Evolutionary conservation across 2,888 invertebrate genomes (phyloP).

Genomic region (Eupithecia subfuscata): DNA sequence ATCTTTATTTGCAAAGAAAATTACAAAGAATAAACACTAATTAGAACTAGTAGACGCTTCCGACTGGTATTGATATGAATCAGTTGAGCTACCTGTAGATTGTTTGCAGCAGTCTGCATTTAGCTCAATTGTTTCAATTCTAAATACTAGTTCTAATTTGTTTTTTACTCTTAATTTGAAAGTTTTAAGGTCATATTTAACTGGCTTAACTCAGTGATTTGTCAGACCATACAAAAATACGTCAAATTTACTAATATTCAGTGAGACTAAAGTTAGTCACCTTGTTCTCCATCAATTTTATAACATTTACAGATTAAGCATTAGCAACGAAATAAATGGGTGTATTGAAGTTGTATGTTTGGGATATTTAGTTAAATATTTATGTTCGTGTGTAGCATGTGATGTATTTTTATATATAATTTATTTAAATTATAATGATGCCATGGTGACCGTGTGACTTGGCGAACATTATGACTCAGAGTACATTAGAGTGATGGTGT

Average conservation of each 20-base stretch:
- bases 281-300: not conserved
- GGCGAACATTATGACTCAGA: not conserved
- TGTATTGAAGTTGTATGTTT: slow-evolving; percentile 6
- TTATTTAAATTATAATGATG: not conserved
- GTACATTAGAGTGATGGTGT: not conserved
- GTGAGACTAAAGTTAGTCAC: not conserved
- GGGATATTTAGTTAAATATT: slow-evolving; percentile 1
- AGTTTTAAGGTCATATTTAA: not conserved
- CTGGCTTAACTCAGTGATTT: too few relatives aligned
- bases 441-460: not conserved
- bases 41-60: too few relatives aligned
- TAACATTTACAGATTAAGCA: not conserved
- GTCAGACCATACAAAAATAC: too few relatives aligned
- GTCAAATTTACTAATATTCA: not conserved
- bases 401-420: not conserved
- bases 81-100: too few relatives aligned
- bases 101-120: too few relatives aligned
- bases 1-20: too few relatives aligned
- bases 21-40: too few relatives aligned
- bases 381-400: slow-evolving; percentile 15
- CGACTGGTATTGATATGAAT: too few relatives aligned
- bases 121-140: too few relatives aligned
- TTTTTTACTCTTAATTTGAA: not conserved
- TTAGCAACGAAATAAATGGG: slow-evolving; percentile 18
- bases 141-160: too few relatives aligned